Conservation (phyloP, 2,888 invertebrate genomes). For the Torymus auratus region DNA sequence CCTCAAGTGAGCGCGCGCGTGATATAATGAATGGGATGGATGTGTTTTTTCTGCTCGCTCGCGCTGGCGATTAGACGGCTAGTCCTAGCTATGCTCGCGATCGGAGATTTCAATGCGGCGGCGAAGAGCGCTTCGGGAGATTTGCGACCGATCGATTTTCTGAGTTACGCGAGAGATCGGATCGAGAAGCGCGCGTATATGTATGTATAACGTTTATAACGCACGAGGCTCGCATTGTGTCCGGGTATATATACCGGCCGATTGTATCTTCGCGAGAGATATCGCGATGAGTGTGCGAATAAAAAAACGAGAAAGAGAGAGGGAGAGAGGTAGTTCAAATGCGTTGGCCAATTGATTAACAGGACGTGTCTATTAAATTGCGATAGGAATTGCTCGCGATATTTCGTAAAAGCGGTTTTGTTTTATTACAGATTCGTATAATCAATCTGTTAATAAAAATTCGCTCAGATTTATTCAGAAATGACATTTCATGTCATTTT, state of each 20-base stretch:
- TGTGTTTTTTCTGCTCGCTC: constrained; percentile 12
- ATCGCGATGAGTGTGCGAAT: constrained; percentile 22
- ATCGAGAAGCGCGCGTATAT: background rate
- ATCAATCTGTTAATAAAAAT: too few relatives aligned
- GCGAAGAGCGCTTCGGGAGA: constrained; percentile 21
- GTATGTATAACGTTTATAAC: too few relatives aligned
- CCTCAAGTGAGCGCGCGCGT: constrained; percentile 9
- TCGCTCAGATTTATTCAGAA: too few relatives aligned
- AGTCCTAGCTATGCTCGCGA: background rate
- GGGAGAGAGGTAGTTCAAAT: background rate
- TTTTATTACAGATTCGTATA: too few relatives aligned
- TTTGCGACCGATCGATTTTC: constrained; percentile 50
- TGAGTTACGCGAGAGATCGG: constrained; percentile 15
- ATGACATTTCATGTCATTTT: too few relatives aligned
- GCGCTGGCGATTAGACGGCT: background rate
- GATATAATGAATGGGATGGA: constrained; percentile 50
- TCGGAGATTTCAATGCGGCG: constrained; percentile 44
- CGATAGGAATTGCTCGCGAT: background rate
- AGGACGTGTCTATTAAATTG: background rate
- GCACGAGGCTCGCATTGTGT: background rate
- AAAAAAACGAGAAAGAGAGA: background rate
- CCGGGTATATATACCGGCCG: background rate
- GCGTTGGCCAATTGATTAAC: background rate
- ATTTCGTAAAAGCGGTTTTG: too few relatives aligned
- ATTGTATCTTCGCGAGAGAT: background rate